Conservation (phyloP, 2,888 invertebrate species). For the Meliscaeva auricollis region DNA sequence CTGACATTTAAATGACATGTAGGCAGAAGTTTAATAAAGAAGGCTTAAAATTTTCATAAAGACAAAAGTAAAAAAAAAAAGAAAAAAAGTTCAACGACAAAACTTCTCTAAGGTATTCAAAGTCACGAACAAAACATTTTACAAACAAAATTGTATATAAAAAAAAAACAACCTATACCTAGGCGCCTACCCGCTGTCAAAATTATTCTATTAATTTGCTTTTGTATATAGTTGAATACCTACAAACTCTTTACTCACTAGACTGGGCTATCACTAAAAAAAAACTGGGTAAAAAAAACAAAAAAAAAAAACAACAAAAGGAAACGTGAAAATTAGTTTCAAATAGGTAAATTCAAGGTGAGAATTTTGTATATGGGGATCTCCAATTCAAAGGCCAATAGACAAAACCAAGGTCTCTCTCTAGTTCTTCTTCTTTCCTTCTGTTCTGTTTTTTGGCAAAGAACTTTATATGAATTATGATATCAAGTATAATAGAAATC, state of each 20-base stretch:
- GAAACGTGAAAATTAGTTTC: too few species aligned
- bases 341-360: conserved; percentile 1
- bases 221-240: neutral
- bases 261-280: neutral
- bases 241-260: neutral
- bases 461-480: conserved; percentile 54
- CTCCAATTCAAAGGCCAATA: conserved; percentile 80
- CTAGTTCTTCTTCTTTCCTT: neutral
- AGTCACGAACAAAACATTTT: conserved; percentile 24
- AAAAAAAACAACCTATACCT: neutral
- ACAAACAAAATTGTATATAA: too few species aligned
- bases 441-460: conserved; percentile 35
- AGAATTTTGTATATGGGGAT: neutral
- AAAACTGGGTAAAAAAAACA: too few species aligned
- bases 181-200: conserved; percentile 27
- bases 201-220: conserved; percentile 58
- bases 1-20: conserved; percentile 70
- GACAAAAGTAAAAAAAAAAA: conserved; percentile 40
- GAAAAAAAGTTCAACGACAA: conserved; percentile 69
- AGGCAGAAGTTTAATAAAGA: neutral
- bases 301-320: too few species aligned
- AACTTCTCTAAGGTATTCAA: conserved; percentile 9
- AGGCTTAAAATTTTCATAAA: neutral
- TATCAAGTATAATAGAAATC: conserved; percentile 2
- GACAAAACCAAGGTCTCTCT: conserved; percentile 81